Conservation (phyloP, 2,797 vertebrate species). For the Poeciliopsis presidionis region DNA sequence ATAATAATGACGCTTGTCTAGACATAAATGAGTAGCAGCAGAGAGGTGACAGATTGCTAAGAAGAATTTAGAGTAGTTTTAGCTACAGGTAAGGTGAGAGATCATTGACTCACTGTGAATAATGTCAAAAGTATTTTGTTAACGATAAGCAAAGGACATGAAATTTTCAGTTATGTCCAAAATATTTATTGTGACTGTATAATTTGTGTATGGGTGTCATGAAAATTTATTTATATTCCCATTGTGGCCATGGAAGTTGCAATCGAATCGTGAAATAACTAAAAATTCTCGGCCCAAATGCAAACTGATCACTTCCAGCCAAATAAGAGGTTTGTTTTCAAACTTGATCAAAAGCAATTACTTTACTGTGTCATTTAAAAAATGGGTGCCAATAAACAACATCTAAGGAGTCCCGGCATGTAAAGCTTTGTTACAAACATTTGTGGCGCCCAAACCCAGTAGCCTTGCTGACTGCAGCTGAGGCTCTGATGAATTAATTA, state of each 20-base stretch:
- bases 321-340: background rate
- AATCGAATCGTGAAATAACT: background rate
- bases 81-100: background rate
- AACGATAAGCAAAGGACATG: background rate
- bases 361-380: background rate
- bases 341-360: background rate
- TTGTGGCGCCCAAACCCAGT: background rate
- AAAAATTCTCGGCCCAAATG: background rate
- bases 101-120: background rate
- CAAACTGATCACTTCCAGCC: background rate
- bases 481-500: background rate
- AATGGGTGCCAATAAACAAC: background rate
- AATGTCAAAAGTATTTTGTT: background rate
- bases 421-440: background rate
- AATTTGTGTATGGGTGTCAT: background rate
- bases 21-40: background rate
- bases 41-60: background rate
- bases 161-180: background rate
- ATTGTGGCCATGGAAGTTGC: background rate
- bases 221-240: background rate
- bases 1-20: background rate
- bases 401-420: background rate
- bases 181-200: background rate
- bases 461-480: background rate
- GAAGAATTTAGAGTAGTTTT: background rate